Percentiles rank a stretch among this genome's conserved stretches.
phyloP scores from a whole-genome alignment of 2,888 invertebrate species.

The Erebia epiphron region DNA sequence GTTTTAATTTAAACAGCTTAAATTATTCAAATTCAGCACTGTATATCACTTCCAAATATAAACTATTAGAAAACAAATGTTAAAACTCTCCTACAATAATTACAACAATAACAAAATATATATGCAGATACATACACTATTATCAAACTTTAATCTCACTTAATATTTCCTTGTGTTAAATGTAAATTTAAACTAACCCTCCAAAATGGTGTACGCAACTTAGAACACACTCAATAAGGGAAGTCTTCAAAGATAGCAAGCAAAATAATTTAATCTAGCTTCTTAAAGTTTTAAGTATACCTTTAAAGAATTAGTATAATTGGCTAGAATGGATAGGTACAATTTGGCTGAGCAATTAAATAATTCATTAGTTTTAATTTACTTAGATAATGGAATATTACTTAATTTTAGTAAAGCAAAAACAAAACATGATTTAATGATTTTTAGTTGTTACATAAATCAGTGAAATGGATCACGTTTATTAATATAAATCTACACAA shows the following conservation, averaged over 20 bases:
- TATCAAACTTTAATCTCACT: constrained; percentile 80
- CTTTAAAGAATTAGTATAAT: constrained; percentile 50
- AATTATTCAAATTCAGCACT: constrained; percentile 56
- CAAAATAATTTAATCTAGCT: constrained; percentile 19
- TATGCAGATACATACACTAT: constrained; percentile 65
- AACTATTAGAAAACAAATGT: constrained; percentile 73
- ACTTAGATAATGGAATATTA: constrained; percentile 80
- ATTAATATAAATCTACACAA: constrained; percentile 7
- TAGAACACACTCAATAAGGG: constrained; percentile 44
- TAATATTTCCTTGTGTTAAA: constrained; percentile 48
- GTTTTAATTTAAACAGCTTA: constrained; percentile 58
- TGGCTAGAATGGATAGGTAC: constrained; percentile 69
- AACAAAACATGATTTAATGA: constrained; percentile 47
- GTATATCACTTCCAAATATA: constrained; percentile 64
- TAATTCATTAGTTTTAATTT: constrained; percentile 70
- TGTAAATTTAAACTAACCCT: constrained; percentile 64
- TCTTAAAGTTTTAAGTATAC: constrained; percentile 42
- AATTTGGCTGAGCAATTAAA: constrained; percentile 81
- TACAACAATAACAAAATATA: constrained; percentile 74
- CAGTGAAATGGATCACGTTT: constrained; percentile 14
- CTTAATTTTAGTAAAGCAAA: constrained; percentile 72
- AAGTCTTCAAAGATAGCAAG: constrained; percentile 25
- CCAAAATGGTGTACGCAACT: constrained; percentile 55
- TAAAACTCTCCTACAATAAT: constrained; percentile 81
- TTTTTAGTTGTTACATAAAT: constrained; percentile 31